Conservation (phyloP, 2,888 invertebrate genomes). For the Flabesymbios commensalis region DNA sequence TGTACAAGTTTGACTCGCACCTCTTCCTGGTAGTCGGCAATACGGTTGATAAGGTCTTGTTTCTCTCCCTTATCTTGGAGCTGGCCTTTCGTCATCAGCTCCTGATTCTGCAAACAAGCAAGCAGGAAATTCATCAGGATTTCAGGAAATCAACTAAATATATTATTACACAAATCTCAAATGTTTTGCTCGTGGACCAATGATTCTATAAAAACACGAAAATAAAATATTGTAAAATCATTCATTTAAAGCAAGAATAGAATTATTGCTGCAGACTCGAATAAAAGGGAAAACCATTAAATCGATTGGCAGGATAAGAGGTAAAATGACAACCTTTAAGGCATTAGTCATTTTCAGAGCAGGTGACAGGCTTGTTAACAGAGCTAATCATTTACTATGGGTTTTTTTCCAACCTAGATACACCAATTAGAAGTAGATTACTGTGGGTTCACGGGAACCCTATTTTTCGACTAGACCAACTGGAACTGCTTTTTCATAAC, state of each 20-base stretch:
- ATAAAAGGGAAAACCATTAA: too few relatives aligned
- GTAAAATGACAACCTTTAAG: too few relatives aligned
- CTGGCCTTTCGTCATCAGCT: conserved; percentile 91
- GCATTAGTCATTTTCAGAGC: too few relatives aligned
- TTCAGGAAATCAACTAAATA: neutral
- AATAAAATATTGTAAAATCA: neutral
- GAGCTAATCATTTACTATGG: too few relatives aligned
- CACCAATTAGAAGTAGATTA: too few relatives aligned
- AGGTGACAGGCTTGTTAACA: too few relatives aligned
- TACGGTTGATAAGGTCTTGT: conserved; percentile 87
- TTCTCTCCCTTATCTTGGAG: conserved; percentile 80
- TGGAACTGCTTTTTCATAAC: too few relatives aligned
- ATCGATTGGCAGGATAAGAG: too few relatives aligned
- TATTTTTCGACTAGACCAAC: too few relatives aligned
- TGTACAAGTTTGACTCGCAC: too few relatives aligned
- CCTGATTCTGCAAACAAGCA: conserved; percentile 76
- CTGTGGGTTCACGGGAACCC: too few relatives aligned
- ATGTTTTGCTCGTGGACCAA: neutral
- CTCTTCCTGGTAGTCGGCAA: conserved; percentile 91
- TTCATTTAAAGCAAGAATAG: neutral
- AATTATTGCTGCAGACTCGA: neutral
- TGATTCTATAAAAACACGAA: neutral
- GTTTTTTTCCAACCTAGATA: too few relatives aligned
- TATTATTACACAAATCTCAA: neutral
- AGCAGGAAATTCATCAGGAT: neutral